Conservation (phyloP, 2,113 vertebrate species). For the Oxyura jamaicensis region DNA sequence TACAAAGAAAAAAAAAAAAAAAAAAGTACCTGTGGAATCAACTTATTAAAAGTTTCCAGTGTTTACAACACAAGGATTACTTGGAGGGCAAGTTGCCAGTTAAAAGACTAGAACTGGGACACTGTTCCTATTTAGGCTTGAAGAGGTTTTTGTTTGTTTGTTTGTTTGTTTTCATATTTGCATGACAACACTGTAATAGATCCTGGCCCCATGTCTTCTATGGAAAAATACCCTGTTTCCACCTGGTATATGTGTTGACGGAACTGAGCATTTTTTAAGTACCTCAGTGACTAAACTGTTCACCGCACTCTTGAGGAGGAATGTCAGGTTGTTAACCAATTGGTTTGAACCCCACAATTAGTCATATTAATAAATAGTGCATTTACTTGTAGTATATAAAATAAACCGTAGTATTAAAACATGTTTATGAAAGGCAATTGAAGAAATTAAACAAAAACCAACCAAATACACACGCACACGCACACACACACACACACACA, state of each 20-base stretch:
- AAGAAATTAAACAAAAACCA: not conserved
- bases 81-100: not conserved
- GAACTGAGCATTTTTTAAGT: not conserved
- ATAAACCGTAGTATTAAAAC: not conserved
- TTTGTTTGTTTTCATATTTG: not conserved
- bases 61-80: not conserved
- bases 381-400: not conserved
- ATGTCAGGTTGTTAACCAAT: not conserved
- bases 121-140: not conserved
- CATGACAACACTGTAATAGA: not conserved
- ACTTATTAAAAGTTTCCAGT: not conserved
- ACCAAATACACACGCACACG: not conserved
- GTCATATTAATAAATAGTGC: not conserved
- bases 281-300: not conserved
- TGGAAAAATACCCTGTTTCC: not conserved
- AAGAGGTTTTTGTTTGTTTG: not conserved
- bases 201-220: not conserved
- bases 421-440: not conserved
- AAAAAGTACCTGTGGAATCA: not conserved
- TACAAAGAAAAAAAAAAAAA: not conserved
- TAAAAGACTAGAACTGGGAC: not conserved
- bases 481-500: no score
- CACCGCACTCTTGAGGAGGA: not conserved
- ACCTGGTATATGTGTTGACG: not conserved
- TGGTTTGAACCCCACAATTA: not conserved